Evolutionary conservation across 2,797 vertebrate genomes (phyloP).

Genomic region (Acanthis flammea): DNA sequence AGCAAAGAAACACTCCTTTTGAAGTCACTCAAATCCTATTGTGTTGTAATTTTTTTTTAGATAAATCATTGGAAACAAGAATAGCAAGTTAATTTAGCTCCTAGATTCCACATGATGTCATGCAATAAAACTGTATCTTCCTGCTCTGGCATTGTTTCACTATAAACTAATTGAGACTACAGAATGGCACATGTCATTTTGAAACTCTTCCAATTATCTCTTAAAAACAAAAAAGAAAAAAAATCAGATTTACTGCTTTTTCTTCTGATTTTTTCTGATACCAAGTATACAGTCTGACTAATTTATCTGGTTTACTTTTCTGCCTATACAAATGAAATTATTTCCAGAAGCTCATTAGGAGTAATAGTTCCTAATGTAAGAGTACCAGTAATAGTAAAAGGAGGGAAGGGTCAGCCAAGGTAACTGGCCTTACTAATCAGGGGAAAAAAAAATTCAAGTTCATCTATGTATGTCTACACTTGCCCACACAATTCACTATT

Average conservation of each 20-base stretch:
- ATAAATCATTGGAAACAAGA: not conserved
- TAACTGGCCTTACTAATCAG: not conserved
- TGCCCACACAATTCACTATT: not conserved
- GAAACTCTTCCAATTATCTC: not conserved
- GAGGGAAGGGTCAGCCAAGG: not conserved
- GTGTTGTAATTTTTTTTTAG: not conserved
- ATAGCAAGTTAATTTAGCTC: not conserved
- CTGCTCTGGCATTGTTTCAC: not conserved
- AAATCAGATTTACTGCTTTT: not conserved
- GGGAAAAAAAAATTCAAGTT: not conserved
- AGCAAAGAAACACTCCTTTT: not conserved
- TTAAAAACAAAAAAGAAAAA: not conserved
- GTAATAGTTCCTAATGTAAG: not conserved
- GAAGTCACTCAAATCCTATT: not conserved
- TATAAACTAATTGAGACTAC: not conserved
- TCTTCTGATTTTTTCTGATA: not conserved
- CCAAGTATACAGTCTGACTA: not conserved
- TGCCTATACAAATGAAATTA: not conserved
- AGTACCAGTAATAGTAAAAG: not conserved
- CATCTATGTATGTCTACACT: not conserved
- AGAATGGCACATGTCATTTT: not conserved
- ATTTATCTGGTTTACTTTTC: conserved; percentile 11
- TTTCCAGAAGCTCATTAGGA: not conserved
- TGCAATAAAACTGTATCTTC: not conserved
- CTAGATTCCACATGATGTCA: not conserved